Evolutionary conservation across 1,140 invertebrate species (phyloP).

Genomic region (Drosophila tropicalis): DNA sequence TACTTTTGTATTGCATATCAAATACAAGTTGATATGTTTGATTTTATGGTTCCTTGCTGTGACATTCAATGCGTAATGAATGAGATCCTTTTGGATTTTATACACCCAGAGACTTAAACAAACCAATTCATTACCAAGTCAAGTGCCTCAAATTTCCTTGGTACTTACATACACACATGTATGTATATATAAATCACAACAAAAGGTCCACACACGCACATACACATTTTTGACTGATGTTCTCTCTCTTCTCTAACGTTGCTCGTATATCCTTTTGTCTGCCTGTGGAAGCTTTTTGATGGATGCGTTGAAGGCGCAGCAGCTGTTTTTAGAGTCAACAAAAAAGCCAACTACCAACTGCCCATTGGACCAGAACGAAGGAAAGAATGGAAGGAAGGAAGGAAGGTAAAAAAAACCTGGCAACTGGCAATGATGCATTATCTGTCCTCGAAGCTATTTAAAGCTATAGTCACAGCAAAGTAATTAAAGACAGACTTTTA

Average conservation of each 20-base stretch:
- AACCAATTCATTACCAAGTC: conserved; percentile 37
- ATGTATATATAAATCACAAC: conserved; percentile 70
- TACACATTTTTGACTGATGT: conserved; percentile 46
- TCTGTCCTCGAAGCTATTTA: neutral
- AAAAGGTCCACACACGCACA: conserved; percentile 38
- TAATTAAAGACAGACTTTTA: conserved; percentile 1
- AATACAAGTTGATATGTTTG: conserved; percentile 31
- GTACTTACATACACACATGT: neutral
- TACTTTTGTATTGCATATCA: neutral
- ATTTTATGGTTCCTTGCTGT: conserved; percentile 85
- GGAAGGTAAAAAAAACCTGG: neutral
- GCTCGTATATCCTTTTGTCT: conserved; percentile 39
- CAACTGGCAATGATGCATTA: conserved; percentile 13
- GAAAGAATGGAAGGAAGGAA: neutral
- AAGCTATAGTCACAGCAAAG: neutral
- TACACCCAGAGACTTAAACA: conserved; percentile 19
- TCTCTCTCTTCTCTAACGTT: conserved; percentile 18
- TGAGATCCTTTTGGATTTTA: conserved; percentile 82
- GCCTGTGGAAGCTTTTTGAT: conserved; percentile 52
- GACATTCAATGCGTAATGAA: conserved; percentile 83
- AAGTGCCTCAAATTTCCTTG: conserved; percentile 47
- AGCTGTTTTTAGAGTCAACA: conserved; percentile 47
- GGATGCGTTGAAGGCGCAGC: conserved; percentile 47
- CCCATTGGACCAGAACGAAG: conserved; percentile 23
- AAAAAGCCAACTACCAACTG: conserved; percentile 16